Evolutionary conservation across 2,797 vertebrate genomes (phyloP), one percentile per base, ranked within the genome.

Genomic region (Lepilemur ruficaudatus): DNA sequence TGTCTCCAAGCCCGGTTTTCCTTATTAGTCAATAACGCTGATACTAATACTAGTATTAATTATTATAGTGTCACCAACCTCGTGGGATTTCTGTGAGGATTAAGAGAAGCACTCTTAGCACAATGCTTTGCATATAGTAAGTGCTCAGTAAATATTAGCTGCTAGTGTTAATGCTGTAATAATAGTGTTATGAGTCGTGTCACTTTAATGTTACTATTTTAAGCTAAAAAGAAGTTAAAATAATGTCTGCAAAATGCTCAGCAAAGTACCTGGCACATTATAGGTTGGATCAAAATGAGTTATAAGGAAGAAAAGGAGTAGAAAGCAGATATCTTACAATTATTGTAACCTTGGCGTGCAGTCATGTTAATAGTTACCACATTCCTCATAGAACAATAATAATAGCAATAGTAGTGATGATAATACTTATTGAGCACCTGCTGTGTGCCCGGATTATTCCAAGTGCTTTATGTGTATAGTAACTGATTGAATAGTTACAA

Each of bases 191-290:
- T 50, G 82, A 79, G 59, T 35, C 48, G 14, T 43, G 30, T 63
- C 41, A 43, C 35, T 89, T 25, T 32, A 72, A 28, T 67, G 32
- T 41, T 52, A 9, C 2, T 93, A 32, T 75, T 84, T 94, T 55
- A 94, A 80, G n/a, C 32, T 89, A 69, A 97, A 85, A 72, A 41
- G 52, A 50, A 43, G 2, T 86, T 92, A 32, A 92, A 95, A 48
- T 87, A 46, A 28, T 55, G 23, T 82, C 73, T 85, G 8, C 57
- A 75, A 89, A 57, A 50, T 86, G 4, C 72, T 28, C 87, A 50
- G 73, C 61, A 83, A 90, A 73, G 8, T 85, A 55, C 28, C 35
- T 87, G 38, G 35, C 55, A 67, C 23, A 30, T 50, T 46, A 30
- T 50, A 65, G 7, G 3, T 38, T 88, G 67, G 48, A 41, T 80